Evolutionary conservation across 2,797 vertebrate species (phyloP).

Genomic region (Buceros bicornis): DNA sequence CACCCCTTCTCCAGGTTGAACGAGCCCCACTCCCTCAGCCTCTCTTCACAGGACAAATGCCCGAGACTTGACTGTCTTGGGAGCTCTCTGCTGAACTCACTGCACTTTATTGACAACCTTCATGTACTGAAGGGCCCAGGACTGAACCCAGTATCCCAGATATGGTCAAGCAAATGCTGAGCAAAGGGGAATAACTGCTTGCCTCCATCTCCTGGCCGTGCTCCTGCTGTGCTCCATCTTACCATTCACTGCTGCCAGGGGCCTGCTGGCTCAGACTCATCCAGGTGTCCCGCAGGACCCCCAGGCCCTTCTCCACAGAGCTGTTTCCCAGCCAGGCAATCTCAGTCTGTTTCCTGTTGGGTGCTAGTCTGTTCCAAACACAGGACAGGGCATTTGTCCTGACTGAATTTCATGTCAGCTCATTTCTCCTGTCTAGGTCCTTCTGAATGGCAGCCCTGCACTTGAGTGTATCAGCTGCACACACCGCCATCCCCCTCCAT

Average conservation of each 20-base stretch:
- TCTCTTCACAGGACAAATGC: not conserved
- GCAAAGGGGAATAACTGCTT: not conserved
- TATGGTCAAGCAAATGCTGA: not conserved
- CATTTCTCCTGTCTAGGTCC: not conserved
- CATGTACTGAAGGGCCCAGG: accelerated
- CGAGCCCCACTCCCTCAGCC: not conserved
- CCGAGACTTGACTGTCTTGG: not conserved
- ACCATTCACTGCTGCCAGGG: not conserved
- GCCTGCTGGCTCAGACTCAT: not conserved
- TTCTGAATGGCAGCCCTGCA: not conserved
- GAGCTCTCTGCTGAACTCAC: not conserved
- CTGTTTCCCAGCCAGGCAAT: not conserved
- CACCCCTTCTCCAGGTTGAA: not conserved
- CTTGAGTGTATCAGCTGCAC: not conserved
- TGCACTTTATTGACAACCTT: not conserved
- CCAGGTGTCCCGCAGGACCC: not conserved
- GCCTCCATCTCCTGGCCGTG: not conserved
- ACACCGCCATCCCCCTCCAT: accelerated
- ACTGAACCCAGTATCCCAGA: not conserved
- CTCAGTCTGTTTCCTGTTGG: not conserved
- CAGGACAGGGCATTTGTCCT: not conserved
- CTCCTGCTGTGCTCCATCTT: not conserved
- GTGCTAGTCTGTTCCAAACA: not conserved
- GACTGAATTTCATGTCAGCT: not conserved
- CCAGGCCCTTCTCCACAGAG: not conserved